Evolutionary conservation across 2,113 vertebrate genomes (phyloP).

Genomic region (Montifringilla adamsi): DNA sequence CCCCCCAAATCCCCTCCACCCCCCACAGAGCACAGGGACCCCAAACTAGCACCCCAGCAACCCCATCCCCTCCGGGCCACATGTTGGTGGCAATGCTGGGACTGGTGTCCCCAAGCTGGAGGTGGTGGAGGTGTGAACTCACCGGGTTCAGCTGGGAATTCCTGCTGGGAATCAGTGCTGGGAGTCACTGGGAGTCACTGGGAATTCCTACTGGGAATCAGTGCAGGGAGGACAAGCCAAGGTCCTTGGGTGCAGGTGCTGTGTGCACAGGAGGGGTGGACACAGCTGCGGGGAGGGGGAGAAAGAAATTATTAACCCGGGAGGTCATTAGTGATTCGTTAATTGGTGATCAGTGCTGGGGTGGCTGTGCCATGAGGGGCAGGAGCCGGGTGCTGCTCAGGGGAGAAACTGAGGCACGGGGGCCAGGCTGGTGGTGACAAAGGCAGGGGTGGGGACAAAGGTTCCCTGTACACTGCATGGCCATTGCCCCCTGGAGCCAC

Average conservation of each 20-base stretch:
- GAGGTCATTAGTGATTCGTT: not conserved
- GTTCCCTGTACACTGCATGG: not conserved
- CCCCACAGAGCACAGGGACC: not conserved
- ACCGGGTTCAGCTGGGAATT: not conserved
- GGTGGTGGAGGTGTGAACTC: not conserved
- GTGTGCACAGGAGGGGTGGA: accelerated
- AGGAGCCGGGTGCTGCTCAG: not conserved
- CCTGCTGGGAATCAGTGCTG: no score
- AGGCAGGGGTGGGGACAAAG: not conserved
- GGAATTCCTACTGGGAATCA: not conserved
- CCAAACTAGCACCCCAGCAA: not conserved
- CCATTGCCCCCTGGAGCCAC: not conserved
- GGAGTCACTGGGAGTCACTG: no score
- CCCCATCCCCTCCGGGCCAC: accelerated
- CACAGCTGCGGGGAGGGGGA: not conserved
- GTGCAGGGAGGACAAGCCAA: not conserved
- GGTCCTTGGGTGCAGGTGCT: not conserved
- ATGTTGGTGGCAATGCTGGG: not conserved
- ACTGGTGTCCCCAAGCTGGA: not conserved
- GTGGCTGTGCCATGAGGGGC: accelerated
- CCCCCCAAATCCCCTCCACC: no score
- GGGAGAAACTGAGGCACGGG: not conserved
- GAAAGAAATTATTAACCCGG: not conserved
- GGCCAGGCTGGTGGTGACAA: not conserved
- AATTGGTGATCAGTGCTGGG: not conserved